Base-by-base conservation (phyloP, 1,140 invertebrate species). In the Dinoponera quadriceps region DNA sequence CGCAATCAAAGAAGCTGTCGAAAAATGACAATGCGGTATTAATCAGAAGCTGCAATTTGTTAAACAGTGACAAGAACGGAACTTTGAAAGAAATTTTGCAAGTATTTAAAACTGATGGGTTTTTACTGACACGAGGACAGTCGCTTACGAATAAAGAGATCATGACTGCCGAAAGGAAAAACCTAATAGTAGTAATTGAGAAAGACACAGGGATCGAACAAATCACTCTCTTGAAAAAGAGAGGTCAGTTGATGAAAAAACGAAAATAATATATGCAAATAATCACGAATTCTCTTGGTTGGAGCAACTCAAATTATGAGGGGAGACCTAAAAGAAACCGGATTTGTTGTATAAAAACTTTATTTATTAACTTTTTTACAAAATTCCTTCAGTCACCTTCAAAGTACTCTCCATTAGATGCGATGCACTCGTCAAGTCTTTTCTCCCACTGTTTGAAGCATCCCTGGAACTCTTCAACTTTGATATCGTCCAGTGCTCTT, bases 1-100 rank as follows among this genome's bases (percentile, higher is more conserved):
- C 96, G 0, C 96, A 97, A 83, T 94, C 95, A 33, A 96, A 96
- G 83, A 96, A 96, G 88, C 20, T 96, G 1, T 87, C 88, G 16
- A 88, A 90, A 0, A 96, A 96, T 82, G 93, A 94, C 1, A 95
- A 96, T 68, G 94, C 95, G 9, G 90, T 96, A 2, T 88, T 97
- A n/a, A 93, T 95, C 5, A 90, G 96, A 69, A 95, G 91, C n/a
- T 68, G 85, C 7, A 84, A 90, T 83, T 80, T 95, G 0, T 59
- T 94, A 7, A 82, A 83, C 0, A 59, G 74, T 0, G n/a, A 86
- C 29, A 90, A 87, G 38, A 66, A 16, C 7, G 48, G 83, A 38
- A 68, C 87, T 0, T 69, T 95, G 1, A 65, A 91, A 7, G 75
- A 90, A 55, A 74, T 93, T 0, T 63, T 93, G 3, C 80, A 82